Conservation (phyloP, 2,113 vertebrate genomes). For the Muscicapa adusta region DNA sequence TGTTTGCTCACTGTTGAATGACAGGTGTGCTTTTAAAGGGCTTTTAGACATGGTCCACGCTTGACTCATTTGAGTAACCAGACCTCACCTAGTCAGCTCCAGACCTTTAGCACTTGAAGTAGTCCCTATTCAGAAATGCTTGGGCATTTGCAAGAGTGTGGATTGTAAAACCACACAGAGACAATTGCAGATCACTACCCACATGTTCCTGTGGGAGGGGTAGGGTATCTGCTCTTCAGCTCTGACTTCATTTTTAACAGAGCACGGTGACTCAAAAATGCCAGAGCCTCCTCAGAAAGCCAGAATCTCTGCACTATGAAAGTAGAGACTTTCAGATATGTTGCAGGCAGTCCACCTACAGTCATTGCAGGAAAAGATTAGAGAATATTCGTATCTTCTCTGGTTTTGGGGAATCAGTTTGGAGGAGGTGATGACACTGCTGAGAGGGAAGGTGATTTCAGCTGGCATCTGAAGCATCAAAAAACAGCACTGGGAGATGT, state of each 20-base stretch:
- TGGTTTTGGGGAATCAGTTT: not conserved
- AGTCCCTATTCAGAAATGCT: not conserved
- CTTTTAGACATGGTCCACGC: not conserved
- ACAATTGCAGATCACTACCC: not conserved
- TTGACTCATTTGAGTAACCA: not conserved
- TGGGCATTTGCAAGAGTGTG: not conserved
- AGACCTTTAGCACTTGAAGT: not conserved
- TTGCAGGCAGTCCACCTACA: slow-evolving; percentile 45
- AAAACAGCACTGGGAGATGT: not conserved
- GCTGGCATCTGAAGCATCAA: not conserved
- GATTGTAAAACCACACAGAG: not conserved
- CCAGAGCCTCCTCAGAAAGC: slow-evolving; percentile 5
- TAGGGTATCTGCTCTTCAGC: not conserved
- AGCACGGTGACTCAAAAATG: not conserved
- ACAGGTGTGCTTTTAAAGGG: not conserved
- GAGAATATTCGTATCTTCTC: slow-evolving; percentile 10
- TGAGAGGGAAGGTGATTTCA: slow-evolving; percentile 10
- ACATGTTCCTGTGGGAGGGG: not conserved
- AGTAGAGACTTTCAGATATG: not conserved
- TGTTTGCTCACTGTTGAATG: not conserved
- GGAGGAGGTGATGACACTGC: slow-evolving; percentile 26
- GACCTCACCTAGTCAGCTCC: not conserved
- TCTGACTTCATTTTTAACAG: not conserved
- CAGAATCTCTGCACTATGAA: not conserved
- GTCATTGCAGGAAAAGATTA: not conserved